phyloP scores from a whole-genome alignment of 2,888 invertebrate genomes.

The Alentia gelatinosa region DNA sequence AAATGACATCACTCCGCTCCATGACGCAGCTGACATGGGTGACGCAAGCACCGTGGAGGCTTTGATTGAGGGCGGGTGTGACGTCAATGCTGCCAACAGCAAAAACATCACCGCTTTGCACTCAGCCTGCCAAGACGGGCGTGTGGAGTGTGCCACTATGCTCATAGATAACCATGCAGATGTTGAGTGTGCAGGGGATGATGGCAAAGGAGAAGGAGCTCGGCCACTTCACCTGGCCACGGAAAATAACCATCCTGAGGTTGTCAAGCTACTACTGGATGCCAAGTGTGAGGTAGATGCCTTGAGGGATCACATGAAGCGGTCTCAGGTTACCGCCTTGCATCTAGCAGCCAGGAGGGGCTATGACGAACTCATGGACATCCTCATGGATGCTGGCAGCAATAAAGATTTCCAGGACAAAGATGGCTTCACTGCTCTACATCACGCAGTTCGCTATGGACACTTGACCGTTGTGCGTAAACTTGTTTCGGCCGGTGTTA shows the following conservation, averaged over 20 bases:
- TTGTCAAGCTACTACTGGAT: constrained; percentile 55
- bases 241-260: constrained; percentile 56
- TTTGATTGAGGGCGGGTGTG: constrained; percentile 56
- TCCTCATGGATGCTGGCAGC: constrained; percentile 52
- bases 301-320: constrained; percentile 47
- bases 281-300: constrained; percentile 57
- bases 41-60: constrained; percentile 56
- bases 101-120: constrained; percentile 59
- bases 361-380: constrained; percentile 52
- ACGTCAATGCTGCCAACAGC: constrained; percentile 59
- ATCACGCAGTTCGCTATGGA: constrained; percentile 62
- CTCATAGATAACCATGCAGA: constrained; percentile 58
- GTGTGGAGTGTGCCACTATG: constrained; percentile 51
- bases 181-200: constrained; percentile 53
- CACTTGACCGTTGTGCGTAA: constrained; percentile 46
- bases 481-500: constrained; percentile 56
- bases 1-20: constrained; percentile 59
- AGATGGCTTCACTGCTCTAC: constrained; percentile 62
- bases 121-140: constrained; percentile 56
- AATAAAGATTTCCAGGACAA: constrained; percentile 54
- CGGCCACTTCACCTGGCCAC: constrained; percentile 60
- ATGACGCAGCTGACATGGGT: constrained; percentile 62
- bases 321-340: constrained; percentile 59
- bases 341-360: constrained; percentile 63
- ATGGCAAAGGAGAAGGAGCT: constrained; percentile 56